Evolutionary conservation across 2,888 invertebrate species (phyloP).

Genomic region (Oligia fasciuncula): DNA sequence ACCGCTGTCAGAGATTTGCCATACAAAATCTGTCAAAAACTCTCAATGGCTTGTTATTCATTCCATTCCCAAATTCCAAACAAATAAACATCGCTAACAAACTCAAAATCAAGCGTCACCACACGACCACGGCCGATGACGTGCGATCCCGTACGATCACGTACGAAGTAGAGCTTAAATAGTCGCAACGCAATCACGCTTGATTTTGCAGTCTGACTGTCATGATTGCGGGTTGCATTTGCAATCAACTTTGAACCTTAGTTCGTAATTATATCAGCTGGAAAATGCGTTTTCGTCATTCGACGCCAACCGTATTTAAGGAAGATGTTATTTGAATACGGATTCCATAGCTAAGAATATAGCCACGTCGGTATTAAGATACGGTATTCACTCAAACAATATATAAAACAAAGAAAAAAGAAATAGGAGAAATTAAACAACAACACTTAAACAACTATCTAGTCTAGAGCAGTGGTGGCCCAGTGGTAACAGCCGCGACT

Average conservation of each 20-base stretch:
- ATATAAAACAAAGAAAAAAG: background rate
- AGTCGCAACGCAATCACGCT: slow-evolving; percentile 42
- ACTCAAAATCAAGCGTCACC: slow-evolving; percentile 37
- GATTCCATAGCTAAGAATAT: background rate
- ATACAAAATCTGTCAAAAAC: background rate
- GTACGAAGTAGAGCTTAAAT: slow-evolving; percentile 26
- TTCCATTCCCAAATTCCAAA: background rate
- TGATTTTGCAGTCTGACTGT: slow-evolving; percentile 48
- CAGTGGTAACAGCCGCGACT: no score
- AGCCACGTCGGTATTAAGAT: background rate
- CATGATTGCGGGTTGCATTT: slow-evolving; percentile 27
- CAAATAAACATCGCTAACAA: slow-evolving; percentile 20
- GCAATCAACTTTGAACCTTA: slow-evolving; percentile 18
- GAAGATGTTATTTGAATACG: background rate
- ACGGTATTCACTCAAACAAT: background rate
- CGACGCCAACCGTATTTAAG: background rate
- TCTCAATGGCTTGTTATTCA: background rate
- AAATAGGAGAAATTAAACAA: background rate
- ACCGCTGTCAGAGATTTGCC: background rate
- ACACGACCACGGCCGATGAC: slow-evolving; percentile 22
- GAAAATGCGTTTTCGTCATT: slow-evolving; percentile 2
- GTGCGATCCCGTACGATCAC: slow-evolving; percentile 16
- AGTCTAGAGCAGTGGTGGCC: no score
- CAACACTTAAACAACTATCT: background rate
- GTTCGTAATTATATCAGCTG: slow-evolving; percentile 17